phyloP scores from a whole-genome alignment of 2,113 vertebrate species.

The Chinchilla lanigera region DNA sequence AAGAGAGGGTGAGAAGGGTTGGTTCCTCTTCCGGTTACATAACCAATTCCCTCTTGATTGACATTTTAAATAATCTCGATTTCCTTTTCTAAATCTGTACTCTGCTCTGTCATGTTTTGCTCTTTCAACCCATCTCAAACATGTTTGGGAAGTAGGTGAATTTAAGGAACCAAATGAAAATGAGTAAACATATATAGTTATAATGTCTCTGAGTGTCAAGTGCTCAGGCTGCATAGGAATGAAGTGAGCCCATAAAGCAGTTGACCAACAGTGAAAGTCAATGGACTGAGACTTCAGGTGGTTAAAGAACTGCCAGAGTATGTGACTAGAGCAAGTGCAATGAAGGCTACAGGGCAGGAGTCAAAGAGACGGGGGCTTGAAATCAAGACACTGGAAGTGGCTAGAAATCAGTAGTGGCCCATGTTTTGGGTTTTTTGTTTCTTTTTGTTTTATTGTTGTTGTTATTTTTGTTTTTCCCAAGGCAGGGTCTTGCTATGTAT shows the following conservation, averaged over 20 bases:
- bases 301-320: background rate
- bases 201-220: background rate
- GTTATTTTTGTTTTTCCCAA: background rate
- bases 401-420: background rate
- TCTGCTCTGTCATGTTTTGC: conserved; percentile 55
- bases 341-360: background rate
- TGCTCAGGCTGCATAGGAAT: background rate
- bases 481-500: background rate
- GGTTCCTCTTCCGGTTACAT: conserved; percentile 56
- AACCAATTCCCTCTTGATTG: conserved; percentile 59
- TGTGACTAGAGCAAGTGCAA: background rate
- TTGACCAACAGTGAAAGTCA: background rate
- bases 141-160: conserved; percentile 57
- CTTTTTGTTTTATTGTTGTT: background rate
- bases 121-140: conserved; percentile 55
- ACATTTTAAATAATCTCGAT: conserved; percentile 57
- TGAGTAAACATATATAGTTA: conserved; percentile 54
- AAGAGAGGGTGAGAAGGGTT: conserved; percentile 60
- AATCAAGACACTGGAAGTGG: background rate
- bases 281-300: background rate
- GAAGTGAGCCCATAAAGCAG: background rate
- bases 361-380: background rate
- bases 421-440: background rate
- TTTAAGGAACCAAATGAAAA: conserved; percentile 59
- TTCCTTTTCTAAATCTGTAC: conserved; percentile 72